Conservation (phyloP, 1,140 invertebrate genomes). For the Drosophila nikananu region DNA sequence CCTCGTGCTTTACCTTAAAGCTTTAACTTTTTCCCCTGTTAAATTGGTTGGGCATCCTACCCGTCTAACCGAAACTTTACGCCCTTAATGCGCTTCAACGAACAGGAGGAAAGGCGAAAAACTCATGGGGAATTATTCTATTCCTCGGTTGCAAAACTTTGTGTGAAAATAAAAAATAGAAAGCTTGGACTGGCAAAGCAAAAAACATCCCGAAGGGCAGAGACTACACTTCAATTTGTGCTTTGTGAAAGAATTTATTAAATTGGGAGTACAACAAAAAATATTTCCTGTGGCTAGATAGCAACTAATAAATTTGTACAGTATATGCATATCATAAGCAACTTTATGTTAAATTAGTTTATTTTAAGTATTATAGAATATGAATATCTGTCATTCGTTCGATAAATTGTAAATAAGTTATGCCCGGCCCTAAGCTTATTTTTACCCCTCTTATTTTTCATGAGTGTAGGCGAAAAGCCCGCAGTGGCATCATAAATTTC, state of each 20-base stretch:
- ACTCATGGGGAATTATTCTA: slow-evolving; percentile 31
- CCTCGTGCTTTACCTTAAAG: slow-evolving; percentile 15
- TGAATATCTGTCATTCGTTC: neutral
- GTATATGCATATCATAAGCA: no score
- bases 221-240: neutral
- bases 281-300: neutral
- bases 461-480: neutral
- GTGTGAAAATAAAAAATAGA: slow-evolving; percentile 41
- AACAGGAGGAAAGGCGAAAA: slow-evolving; percentile 9
- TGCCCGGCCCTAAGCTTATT: neutral
- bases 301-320: no score
- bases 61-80: slow-evolving; percentile 28
- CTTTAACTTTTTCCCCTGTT: slow-evolving; percentile 16
- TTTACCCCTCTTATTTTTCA: neutral
- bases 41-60: slow-evolving; percentile 10
- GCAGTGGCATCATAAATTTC: slow-evolving; percentile 10
- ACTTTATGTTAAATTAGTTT: neutral
- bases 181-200: neutral
- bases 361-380: neutral
- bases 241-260: neutral
- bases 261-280: neutral
- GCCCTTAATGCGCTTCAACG: slow-evolving; percentile 56
- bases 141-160: slow-evolving; percentile 47
- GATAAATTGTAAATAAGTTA: neutral
- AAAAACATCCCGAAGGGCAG: neutral